phyloP scores from a whole-genome alignment of 2,888 invertebrate genomes.

The Eristalis arbustorum region DNA sequence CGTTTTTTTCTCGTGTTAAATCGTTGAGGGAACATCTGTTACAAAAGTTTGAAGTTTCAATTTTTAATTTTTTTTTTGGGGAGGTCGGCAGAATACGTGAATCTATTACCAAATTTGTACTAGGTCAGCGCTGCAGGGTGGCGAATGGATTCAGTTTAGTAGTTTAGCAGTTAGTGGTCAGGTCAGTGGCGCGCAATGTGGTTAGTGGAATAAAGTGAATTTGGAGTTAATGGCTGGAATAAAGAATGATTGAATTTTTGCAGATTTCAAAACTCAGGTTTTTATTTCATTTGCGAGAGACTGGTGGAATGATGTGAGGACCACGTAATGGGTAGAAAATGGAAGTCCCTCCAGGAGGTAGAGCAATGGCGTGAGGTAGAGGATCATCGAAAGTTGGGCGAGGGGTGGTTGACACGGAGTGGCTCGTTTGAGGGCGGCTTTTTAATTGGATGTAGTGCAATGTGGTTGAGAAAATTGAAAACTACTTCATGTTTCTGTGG shows the following conservation, averaged over 20 bases:
- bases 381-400: neutral
- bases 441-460: no score
- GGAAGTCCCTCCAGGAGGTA: neutral
- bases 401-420: neutral
- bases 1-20: neutral
- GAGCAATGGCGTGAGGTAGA: neutral
- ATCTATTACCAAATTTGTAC: neutral
- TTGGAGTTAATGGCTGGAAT: slow-evolving; percentile 10
- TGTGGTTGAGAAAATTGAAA: no score
- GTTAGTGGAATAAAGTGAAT: slow-evolving; percentile 26
- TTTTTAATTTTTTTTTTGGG: neutral
- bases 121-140: slow-evolving; percentile 24
- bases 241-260: neutral
- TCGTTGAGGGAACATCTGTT: slow-evolving; percentile 22
- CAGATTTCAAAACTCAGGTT: neutral
- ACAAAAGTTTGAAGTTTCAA: slow-evolving; percentile 10
- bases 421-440: no score
- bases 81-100: neutral
- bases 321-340: neutral
- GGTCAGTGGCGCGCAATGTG: slow-evolving; percentile 41
- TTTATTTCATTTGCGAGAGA: neutral
- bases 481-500: no score
- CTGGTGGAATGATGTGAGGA: neutral
- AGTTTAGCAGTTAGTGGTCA: slow-evolving; percentile 45
- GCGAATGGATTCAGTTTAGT: neutral